Percentiles rank a stretch among this genome's conserved stretches.
Evolutionary conservation across 2,797 vertebrate genomes (phyloP).

Genomic region (Peromyscus aztecus): DNA sequence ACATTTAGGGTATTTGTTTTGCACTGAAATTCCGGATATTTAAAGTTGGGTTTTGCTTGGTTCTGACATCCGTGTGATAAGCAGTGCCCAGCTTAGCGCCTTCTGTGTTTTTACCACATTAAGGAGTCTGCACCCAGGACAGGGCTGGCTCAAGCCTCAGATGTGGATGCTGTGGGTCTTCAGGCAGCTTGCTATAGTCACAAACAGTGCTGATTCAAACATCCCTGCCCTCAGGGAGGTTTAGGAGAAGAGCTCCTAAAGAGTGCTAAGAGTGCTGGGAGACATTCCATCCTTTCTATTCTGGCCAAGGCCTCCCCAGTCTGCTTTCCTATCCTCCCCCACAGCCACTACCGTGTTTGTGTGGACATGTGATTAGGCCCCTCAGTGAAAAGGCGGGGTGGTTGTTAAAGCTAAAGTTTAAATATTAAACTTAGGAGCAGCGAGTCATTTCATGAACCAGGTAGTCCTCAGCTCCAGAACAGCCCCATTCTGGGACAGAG

Average conservation of each 20-base stretch:
- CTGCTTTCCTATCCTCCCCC: not conserved
- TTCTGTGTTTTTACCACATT: not conserved
- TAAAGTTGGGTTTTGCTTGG: not conserved
- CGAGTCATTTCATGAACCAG: not conserved
- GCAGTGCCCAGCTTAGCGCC: no score
- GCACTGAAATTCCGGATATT: not conserved
- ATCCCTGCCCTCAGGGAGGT: not conserved
- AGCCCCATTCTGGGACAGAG: not conserved
- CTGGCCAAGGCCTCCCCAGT: not conserved
- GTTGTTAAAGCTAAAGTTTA: not conserved
- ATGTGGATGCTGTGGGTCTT: no score
- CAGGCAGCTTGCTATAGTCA: not conserved
- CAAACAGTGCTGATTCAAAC: not conserved
- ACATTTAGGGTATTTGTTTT: not conserved
- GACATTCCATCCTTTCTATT: not conserved
- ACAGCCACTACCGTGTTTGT: not conserved
- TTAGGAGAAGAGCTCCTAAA: not conserved
- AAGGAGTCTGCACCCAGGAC: not conserved
- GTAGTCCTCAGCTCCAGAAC: not conserved
- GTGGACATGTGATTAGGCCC: not conserved
- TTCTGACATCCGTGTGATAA: not conserved
- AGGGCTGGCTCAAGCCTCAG: not conserved
- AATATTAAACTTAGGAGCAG: not conserved
- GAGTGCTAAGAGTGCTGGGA: not conserved
- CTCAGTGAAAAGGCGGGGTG: not conserved